phyloP scores from a whole-genome alignment of 2,888 invertebrate genomes.

The Amorpha juglandis region DNA sequence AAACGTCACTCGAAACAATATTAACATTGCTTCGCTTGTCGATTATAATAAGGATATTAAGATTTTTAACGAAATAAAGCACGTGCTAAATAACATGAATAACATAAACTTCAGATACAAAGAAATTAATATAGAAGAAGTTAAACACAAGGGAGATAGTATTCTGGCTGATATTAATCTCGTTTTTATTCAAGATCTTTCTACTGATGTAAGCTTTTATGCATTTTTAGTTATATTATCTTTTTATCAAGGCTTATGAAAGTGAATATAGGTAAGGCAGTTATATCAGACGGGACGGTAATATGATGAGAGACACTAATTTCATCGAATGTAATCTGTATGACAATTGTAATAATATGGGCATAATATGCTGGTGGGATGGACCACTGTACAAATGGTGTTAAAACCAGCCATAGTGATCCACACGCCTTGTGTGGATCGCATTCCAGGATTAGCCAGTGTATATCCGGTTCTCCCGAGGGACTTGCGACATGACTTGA shows the following conservation, averaged over 20 bases:
- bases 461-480: no score
- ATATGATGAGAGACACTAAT: no score
- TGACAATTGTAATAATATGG: no score
- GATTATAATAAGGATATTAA: conserved; percentile 22
- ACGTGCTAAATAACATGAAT: conserved; percentile 29
- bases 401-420: no score
- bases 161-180: conserved; percentile 35
- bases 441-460: no score
- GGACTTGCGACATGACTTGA: no score
- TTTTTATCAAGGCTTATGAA: conserved; percentile 27
- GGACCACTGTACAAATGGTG: no score
- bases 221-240: conserved; percentile 33
- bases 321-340: no score
- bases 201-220: conserved; percentile 36
- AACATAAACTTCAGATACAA: conserved; percentile 37
- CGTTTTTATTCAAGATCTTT: conserved; percentile 41
- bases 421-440: no score
- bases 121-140: conserved; percentile 29
- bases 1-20: conserved; percentile 40
- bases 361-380: no score
- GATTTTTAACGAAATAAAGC: conserved; percentile 36
- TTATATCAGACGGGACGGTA: no score
- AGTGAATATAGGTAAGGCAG: no score
- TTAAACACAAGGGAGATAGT: conserved; percentile 23
- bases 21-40: conserved; percentile 40